Conservation (phyloP, 30 jellyfish, hydroid and myxozoan species). For the Hydractinia symbiolongicarpus region DNA sequence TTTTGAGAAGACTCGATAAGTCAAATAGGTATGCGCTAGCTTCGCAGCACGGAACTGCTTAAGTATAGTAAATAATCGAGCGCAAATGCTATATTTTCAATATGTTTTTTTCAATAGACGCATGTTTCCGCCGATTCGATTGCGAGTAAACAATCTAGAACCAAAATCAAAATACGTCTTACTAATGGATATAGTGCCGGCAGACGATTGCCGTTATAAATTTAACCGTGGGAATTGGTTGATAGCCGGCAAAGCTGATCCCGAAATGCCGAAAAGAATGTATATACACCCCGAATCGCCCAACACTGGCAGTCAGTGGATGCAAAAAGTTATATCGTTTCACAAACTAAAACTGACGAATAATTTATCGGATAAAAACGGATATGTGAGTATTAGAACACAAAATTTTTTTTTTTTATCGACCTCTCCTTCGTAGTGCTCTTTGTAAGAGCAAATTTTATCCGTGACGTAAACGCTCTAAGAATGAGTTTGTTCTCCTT, state of each 20-base stretch:
- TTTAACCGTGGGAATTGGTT: constrained; percentile 70
- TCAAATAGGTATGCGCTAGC: no score
- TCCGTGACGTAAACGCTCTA: no score
- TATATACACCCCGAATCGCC: constrained; percentile 90
- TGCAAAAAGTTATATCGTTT: constrained; percentile 60
- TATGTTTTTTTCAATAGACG: constrained; percentile 41
- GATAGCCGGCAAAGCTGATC: constrained; percentile 79
- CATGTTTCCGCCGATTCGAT: constrained; percentile 74
- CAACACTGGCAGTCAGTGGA: constrained; percentile 91
- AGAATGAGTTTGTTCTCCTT: no score
- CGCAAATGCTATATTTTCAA: no score
- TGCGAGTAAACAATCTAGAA: constrained; percentile 59
- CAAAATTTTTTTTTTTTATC: not conserved
- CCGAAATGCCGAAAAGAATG: constrained; percentile 66
- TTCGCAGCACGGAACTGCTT: no score
- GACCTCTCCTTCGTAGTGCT: no score
- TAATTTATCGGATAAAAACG: constrained; percentile 52
- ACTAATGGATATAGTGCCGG: constrained; percentile 70
- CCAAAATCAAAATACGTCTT: constrained; percentile 63
- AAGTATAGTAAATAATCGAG: no score
- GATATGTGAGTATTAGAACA: constrained; percentile 51
- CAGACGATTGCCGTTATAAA: constrained; percentile 80
- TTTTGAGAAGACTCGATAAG: no score
- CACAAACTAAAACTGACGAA: constrained; percentile 76
- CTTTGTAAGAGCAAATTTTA: no score